phyloP scores from a whole-genome alignment of 2,113 vertebrate genomes.

The Vulpes vulpes region DNA sequence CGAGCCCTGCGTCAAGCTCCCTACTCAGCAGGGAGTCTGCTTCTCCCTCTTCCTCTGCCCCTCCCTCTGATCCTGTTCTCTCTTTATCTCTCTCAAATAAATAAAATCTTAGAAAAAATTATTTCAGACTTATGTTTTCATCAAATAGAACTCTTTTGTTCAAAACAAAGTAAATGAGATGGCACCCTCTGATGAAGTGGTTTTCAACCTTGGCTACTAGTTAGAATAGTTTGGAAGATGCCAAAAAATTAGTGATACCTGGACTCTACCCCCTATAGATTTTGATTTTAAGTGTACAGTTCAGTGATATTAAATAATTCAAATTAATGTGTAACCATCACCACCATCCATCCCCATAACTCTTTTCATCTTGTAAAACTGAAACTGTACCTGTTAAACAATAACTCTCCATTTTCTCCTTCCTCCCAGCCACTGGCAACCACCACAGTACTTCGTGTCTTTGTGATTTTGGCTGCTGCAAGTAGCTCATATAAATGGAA shows the following conservation, averaged over 20 bases:
- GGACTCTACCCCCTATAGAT: background rate
- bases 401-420: background rate
- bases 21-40: background rate
- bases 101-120: background rate
- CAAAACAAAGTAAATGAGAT: conserved; percentile 26
- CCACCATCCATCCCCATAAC: background rate
- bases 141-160: background rate
- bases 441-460: background rate
- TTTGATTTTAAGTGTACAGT: background rate
- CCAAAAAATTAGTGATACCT: background rate
- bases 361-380: conserved; percentile 14
- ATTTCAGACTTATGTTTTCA: background rate
- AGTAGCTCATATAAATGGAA: background rate
- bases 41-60: background rate
- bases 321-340: background rate
- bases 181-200: background rate
- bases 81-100: background rate
- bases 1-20: background rate
- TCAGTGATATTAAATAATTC: background rate
- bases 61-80: background rate
- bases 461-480: background rate
- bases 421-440: background rate
- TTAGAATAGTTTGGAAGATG: background rate
- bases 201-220: background rate
- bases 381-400: background rate